Conservation (phyloP, 2,888 invertebrate species). For the Drosophila glabriapex region DNA sequence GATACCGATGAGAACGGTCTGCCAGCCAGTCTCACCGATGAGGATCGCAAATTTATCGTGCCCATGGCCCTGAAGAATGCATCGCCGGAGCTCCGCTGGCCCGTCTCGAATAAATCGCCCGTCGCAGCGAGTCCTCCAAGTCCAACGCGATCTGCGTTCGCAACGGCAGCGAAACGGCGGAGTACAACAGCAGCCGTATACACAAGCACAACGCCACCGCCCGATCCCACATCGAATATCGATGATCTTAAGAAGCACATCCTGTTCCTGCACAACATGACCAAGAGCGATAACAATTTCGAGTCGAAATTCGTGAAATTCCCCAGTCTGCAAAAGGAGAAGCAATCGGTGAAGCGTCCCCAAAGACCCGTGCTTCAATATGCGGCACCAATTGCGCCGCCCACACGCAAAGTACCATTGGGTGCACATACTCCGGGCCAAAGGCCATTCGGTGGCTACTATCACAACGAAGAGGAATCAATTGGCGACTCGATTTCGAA, state of each 20-base stretch:
- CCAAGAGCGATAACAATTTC: constrained; percentile 84
- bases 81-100: constrained; percentile 79
- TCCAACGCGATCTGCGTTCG: constrained; percentile 51
- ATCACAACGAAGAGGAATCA: constrained; percentile 77
- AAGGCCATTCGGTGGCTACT: constrained; percentile 75
- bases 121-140: constrained; percentile 50
- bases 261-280: constrained; percentile 84
- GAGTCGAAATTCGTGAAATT: constrained; percentile 85
- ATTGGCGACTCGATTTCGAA: constrained; percentile 42
- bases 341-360: constrained; percentile 64
- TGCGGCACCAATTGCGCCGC: constrained; percentile 81
- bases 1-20: constrained; percentile 84
- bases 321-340: constrained; percentile 84
- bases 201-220: constrained; percentile 60
- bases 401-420: constrained; percentile 72
- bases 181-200: constrained; percentile 50
- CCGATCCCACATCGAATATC: constrained; percentile 82
- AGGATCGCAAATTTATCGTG: constrained; percentile 85
- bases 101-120: constrained; percentile 44
- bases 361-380: constrained; percentile 78
- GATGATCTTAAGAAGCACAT: constrained; percentile 85
- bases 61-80: constrained; percentile 85
- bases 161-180: constrained; percentile 39
- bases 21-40: constrained; percentile 83
- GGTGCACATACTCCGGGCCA: constrained; percentile 63